These are phyloP conservation scores for Parazoanthus darwini DNA, from an alignment of 92 coral and sea anemone genomes.

Conservation along the genomic window DNA sequence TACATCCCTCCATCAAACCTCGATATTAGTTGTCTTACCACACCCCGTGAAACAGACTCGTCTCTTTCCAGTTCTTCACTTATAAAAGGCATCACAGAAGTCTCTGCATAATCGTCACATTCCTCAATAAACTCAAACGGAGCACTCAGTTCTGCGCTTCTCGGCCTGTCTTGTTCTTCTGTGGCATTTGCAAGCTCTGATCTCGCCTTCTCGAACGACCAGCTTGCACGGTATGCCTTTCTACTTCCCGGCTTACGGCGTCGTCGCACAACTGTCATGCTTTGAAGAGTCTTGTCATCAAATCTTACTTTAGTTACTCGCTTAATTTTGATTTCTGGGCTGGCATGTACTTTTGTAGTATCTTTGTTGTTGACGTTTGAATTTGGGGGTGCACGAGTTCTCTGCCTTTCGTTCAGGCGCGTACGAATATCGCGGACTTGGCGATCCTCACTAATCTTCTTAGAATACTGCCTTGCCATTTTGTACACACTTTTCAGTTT, in stretches of 20 bases:
- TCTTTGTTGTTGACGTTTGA: conserved; percentile 4
- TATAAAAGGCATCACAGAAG: conserved; percentile 64
- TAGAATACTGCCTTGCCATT: conserved; percentile 79
- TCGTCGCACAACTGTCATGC: conserved; percentile 58
- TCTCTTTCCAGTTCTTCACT: conserved; percentile 72
- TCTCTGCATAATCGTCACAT: conserved; percentile 63
- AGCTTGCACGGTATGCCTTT: conserved; percentile 65
- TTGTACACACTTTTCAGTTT: conserved; percentile 57
- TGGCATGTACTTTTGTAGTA: conserved; percentile 39
- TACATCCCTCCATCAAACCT: conserved; percentile 55
- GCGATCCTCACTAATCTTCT: conserved; percentile 55
- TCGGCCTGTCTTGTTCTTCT: conserved; percentile 61
- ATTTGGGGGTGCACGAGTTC: neutral
- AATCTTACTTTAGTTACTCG: conserved; percentile 79
- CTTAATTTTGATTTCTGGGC: conserved; percentile 73
- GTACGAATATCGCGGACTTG: conserved; percentile 33
- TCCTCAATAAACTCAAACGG: conserved; percentile 67
- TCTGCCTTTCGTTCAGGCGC: conserved; percentile 29
- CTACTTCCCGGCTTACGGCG: conserved; percentile 69
- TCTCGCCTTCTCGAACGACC: conserved; percentile 75
- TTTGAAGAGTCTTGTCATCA: conserved; percentile 56
- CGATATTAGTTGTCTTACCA: conserved; percentile 71
- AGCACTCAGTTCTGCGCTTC: conserved; percentile 66
- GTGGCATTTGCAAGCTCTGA: conserved; percentile 58
- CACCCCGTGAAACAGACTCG: conserved; percentile 70